Evolutionary conservation across 2,113 vertebrate genomes (phyloP).

Genomic region (Hemiscyllium ocellatum): DNA sequence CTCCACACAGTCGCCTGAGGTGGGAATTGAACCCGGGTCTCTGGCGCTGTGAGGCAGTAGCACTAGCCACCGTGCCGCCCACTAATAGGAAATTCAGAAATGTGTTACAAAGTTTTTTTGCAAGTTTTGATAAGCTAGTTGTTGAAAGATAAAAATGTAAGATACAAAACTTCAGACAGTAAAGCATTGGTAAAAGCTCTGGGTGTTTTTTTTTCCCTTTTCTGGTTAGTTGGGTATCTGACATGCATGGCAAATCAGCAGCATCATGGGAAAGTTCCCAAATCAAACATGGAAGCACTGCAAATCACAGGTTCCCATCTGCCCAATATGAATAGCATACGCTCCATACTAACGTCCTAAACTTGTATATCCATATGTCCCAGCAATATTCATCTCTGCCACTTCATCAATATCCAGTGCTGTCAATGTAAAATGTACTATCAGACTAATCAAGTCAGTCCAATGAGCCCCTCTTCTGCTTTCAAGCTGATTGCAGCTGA

Average conservation of each 20-base stretch:
- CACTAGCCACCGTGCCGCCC: too few species aligned
- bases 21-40: too few species aligned
- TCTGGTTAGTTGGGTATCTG: background rate
- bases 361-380: too few species aligned
- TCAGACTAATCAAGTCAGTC: background rate
- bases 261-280: background rate
- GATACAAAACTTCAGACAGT: background rate
- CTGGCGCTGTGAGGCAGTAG: too few species aligned
- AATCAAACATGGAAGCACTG: background rate
- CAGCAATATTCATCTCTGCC: background rate
- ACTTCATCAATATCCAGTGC: background rate
- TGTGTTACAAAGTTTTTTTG: background rate
- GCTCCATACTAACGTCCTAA: background rate
- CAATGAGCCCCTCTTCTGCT: background rate
- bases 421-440: background rate
- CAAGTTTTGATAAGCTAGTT: background rate
- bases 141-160: background rate
- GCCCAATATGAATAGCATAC: background rate
- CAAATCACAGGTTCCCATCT: background rate
- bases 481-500: background rate
- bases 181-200: background rate
- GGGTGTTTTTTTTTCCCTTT: background rate
- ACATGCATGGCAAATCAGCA: background rate
- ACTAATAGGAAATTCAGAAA: too few species aligned
- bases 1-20: too few species aligned